Base-by-base conservation (phyloP, 2,888 invertebrate genomes). In the Sussaba pulchella region DNA sequence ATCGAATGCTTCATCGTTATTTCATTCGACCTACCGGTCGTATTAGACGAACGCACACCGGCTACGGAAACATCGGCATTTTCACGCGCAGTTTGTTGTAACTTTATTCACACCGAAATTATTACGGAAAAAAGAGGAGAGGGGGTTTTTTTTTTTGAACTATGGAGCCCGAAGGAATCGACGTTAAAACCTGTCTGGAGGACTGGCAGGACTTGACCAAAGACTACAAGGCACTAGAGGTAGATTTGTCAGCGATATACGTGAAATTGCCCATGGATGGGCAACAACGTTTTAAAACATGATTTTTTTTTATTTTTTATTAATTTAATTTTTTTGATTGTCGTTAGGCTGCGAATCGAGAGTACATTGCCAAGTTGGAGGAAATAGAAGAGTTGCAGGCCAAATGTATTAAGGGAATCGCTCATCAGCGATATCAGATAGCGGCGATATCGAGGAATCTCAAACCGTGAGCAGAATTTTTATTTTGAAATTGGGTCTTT, bases 401-500 rank as follows among this genome's bases (percentile, higher is more conserved):
- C 89, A 95, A 96, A 94, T 98, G 98, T 92, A 93, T 96, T 87
- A 97, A 97, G 91, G 97, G 97, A 89, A 95, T 99, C 85, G 95
- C 95, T 85, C 99, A 99, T 93, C 99, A 99, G 92, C 95, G 96
- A 87, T 99, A 99, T 93, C 95, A 98, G 82, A 95, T 99, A 93
- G 95, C 95, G 47, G 94, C 97, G 89, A 97, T 99, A 88, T 93
- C 94, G 39, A 95, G 95, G 87, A 95, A 96, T 67, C 91, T 98
- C 71, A 96, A 96, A 93, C 96, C 95, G 98, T 98, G 94, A 95
- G 95, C 31, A 3, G 47, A n/a, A 8, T 9, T 43, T 67, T 31
- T 6, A 1, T n/a, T 31, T 61, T 0, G n/a, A 59, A 57, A 26
- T 24, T 10, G 67, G 8, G 17, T 39, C 1, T 21, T n/a, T 59